Evolutionary conservation across 2,888 invertebrate species (phyloP), one percentile per base, ranked within the genome.

Genomic region (Melieria omissa): DNA sequence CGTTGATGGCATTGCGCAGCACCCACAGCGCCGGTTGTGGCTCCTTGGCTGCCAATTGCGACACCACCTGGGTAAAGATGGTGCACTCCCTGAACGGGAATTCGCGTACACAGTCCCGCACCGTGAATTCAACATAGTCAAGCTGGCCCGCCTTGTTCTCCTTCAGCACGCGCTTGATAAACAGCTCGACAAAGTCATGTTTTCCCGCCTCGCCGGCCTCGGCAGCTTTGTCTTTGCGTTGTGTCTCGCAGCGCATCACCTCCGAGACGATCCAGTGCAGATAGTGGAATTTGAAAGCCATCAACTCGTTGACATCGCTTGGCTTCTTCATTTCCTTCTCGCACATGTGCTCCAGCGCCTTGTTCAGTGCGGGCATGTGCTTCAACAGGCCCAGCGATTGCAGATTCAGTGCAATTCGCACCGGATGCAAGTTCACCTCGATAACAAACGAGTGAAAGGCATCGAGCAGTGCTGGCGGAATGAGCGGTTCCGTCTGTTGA

Each of bases 61-160:
- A 89, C 4, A 95, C 91, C 0, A 92, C 90, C 85, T 97, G 96
- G 75, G 94, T 92, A 85, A 97, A 95, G 46, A 98, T 91, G 9
- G 95, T 93, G 79, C 95, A 94, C 82, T 98, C 97, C 82, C 94
- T 90, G 82, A 92, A 96, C 0, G 97, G 96, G 85, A 98, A 99
- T 82, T 95, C 94, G 74, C 95, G 90, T 0, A 98, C 92, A 64
- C 93, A 92, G 83, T 96, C 95, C 68, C 95, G 91, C 5, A 99
- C 88, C 81, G 98, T 92, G 69, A 88, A 88, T 81, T 93, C 92
- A 87, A 93, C 89, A 76, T 90, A 89, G 76, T 92, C 92, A 75
- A 90, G 80, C 88, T 90, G 77, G 57, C 92, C 95, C 82, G 90
- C 90, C 87, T 91, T 93, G 71, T 91, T 92, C 63, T 92, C 91